Evolutionary conservation across 92 coral and sea anemone species (phyloP), one percentile per base, ranked within the genome.

Genomic region (Phenganax subtilis): DNA sequence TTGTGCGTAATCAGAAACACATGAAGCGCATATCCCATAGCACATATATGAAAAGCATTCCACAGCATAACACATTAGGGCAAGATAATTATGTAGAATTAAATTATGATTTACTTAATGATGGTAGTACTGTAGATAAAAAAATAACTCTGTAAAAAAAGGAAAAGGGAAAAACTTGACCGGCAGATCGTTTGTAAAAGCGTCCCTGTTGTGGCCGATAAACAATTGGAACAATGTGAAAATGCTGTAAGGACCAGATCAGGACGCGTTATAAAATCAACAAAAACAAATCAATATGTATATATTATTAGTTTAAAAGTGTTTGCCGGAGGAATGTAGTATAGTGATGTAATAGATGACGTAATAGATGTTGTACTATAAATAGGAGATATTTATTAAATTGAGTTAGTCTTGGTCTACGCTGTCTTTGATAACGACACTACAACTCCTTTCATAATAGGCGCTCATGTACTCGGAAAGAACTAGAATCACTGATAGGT

Each of bases 191-290:
- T 17, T 20, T 20, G 25, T 17, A 65, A 65, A 65, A 65, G 8
- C 12, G 12, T 28, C 20, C 71, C 47, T 65, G 12, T 7, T 17
- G 5, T 65, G 51, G 84, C 61, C 69, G 55, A 80, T 51, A 64
- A 72, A 64, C 76, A 75, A 84, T 54, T 51, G 12, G 20, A 71
- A 67, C 72, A 67, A 68, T 64, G 31, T 6, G 81, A 85, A 2
- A 17, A 7, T 52, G 55, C 53, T 10, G 59, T 73, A 59, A 60
- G 74, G 53, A 80, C 88, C 61, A 85, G 75, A 62, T 85, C 85
- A 29, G 88, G 88, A 65, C 75, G 81, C 4, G 66, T 64, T 8
- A 85, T 86, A 37, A 86, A 86, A 80, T 74, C 82, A 11, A 81
- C 81, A 12, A 86, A 20, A 75, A 81, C 73, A 37, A 65, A 27